Evolutionary conservation across 2,888 invertebrate genomes (phyloP).

Genomic region (Chrysolina haemoptera): DNA sequence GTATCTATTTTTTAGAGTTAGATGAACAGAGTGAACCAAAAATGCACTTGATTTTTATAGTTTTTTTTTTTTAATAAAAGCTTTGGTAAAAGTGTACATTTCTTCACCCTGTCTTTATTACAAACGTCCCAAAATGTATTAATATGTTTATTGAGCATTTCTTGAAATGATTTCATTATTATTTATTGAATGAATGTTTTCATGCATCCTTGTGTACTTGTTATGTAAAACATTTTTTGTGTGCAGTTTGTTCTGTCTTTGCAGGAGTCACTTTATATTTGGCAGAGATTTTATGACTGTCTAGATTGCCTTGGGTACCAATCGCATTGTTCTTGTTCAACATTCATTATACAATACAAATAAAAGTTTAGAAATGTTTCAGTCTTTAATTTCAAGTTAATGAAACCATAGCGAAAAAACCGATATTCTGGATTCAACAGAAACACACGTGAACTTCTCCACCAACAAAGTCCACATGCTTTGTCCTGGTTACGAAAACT

Average conservation of each 20-base stretch:
- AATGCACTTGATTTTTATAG: slow-evolving; percentile 10
- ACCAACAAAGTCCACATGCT: no score
- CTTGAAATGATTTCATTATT: slow-evolving; percentile 53
- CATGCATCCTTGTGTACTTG: slow-evolving; percentile 58
- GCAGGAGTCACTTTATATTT: slow-evolving; percentile 49
- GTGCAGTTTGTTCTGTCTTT: slow-evolving; percentile 54
- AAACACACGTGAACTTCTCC: no score
- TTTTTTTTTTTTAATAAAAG: not conserved
- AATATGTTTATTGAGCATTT: slow-evolving; percentile 45
- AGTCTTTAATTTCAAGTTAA: not conserved
- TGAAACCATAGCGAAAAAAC: not conserved
- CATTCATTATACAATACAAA: slow-evolving; percentile 43
- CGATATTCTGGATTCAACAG: no score
- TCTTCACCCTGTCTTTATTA: slow-evolving; percentile 21
- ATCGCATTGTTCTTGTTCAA: slow-evolving; percentile 51
- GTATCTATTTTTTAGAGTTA: not conserved
- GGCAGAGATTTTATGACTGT: slow-evolving; percentile 54
- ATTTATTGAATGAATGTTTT: slow-evolving; percentile 56
- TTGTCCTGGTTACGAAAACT: no score
- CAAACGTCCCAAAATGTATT: slow-evolving; percentile 49
- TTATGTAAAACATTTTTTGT: slow-evolving; percentile 59
- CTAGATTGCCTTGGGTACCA: slow-evolving; percentile 59
- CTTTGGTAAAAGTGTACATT: slow-evolving; percentile 9
- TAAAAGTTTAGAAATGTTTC: slow-evolving; percentile 6
- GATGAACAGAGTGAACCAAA: slow-evolving; percentile 2